phyloP scores from a whole-genome alignment of 2,888 invertebrate genomes.

The Oligia fasciuncula region DNA sequence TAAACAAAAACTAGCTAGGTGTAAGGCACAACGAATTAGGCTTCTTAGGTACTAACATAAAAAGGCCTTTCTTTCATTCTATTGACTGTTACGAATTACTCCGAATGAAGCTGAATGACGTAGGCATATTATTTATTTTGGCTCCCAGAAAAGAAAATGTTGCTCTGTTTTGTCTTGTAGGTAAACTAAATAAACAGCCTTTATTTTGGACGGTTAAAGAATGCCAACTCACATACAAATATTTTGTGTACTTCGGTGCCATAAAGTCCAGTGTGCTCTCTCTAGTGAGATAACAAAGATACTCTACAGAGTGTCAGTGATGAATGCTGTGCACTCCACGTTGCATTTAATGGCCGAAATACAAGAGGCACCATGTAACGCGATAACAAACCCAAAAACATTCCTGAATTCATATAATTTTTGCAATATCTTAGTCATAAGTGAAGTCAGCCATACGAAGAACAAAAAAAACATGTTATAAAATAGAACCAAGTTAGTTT shows the following conservation, averaged over 20 bases:
- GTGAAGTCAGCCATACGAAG: constrained; percentile 5
- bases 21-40: constrained; percentile 21
- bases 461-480: constrained; percentile 33
- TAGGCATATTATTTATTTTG: constrained; percentile 26
- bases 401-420: neutral
- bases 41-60: constrained; percentile 28
- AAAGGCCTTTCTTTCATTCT: constrained; percentile 26
- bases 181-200: neutral
- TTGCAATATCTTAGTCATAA: constrained; percentile 14
- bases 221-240: neutral
- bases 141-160: constrained; percentile 20
- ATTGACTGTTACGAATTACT: constrained; percentile 32
- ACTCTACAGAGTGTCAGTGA: constrained; percentile 51
- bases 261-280: constrained; percentile 37
- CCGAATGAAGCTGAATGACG: constrained; percentile 30
- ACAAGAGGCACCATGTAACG: neutral
- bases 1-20: constrained; percentile 10
- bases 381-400: constrained; percentile 35
- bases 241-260: constrained; percentile 7
- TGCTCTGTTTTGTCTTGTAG: constrained; percentile 7
- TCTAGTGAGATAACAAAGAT: constrained; percentile 51
- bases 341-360: constrained; percentile 49
- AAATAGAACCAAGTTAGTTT: constrained; percentile 47
- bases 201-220: too few species aligned
- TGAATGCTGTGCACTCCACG: constrained; percentile 41